Evolutionary conservation across 37 sponge, comb jelly and placozoan species (phyloP).

Genomic region (Geodia barretti): DNA sequence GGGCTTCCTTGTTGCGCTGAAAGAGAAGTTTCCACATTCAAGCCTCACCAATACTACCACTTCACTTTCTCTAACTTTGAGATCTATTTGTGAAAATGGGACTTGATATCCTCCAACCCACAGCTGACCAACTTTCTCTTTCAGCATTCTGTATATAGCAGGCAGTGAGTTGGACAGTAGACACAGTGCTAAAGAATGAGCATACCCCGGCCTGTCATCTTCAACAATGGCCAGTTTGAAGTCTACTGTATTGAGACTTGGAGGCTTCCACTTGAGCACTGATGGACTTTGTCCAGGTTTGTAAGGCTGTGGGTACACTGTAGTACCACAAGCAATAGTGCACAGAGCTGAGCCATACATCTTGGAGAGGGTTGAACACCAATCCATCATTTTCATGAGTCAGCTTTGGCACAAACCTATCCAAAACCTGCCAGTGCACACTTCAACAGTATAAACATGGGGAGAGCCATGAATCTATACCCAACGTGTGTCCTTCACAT

Average conservation of each 20-base stretch:
- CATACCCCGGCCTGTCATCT: slow-evolving; percentile 58
- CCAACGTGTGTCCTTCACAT: slow-evolving; percentile 59
- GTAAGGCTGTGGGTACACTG: slow-evolving; percentile 92
- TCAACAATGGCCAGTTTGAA: slow-evolving; percentile 79
- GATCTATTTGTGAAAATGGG: slow-evolving; percentile 57
- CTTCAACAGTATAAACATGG: background rate
- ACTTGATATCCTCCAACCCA: slow-evolving; percentile 63
- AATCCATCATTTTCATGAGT: slow-evolving; percentile 93
- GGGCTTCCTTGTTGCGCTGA: slow-evolving; percentile 66
- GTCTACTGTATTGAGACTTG: slow-evolving; percentile 92
- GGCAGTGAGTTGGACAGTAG: too few relatives aligned
- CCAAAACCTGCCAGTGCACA: slow-evolving; percentile 59
- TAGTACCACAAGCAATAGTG: too few relatives aligned
- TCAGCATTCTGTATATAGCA: slow-evolving; percentile 64
- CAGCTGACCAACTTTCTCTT: slow-evolving; percentile 70
- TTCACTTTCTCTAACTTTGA: slow-evolving; percentile 26
- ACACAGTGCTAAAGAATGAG: background rate
- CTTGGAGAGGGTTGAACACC: slow-evolving; percentile 75
- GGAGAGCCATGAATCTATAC: slow-evolving; percentile 9
- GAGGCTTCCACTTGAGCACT: slow-evolving; percentile 97
- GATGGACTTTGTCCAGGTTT: slow-evolving; percentile 63
- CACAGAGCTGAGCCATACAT: slow-evolving; percentile 61
- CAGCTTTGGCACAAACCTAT: slow-evolving; percentile 73
- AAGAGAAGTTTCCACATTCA: background rate
- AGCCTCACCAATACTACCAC: background rate